Percentiles rank a stretch among this genome's conserved stretches.
phyloP scores from a whole-genome alignment of 2,113 vertebrate genomes.

The Diphyllodes magnificus region DNA sequence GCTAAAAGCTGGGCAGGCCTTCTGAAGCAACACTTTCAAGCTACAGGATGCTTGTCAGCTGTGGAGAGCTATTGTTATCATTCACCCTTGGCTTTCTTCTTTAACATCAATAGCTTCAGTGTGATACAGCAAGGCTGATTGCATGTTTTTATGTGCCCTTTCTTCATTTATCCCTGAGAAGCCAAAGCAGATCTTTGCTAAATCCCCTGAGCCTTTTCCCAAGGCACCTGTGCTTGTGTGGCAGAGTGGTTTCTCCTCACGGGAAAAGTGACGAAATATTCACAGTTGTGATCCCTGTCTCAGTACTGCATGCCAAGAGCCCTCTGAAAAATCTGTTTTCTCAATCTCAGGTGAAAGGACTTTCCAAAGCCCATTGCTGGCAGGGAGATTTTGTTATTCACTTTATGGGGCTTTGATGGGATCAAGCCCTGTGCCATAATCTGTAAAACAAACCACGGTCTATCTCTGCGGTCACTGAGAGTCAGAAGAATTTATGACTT shows the following conservation, averaged over 20 bases:
- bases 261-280: neutral
- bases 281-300: neutral
- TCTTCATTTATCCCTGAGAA: neutral
- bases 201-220: neutral
- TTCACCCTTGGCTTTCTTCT: neutral
- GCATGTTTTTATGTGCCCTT: neutral
- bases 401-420: neutral
- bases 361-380: neutral
- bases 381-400: neutral
- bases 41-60: neutral
- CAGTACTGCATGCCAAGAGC: neutral
- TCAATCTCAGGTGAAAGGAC: neutral
- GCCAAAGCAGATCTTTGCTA: neutral
- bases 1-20: neutral
- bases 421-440: neutral
- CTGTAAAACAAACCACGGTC: neutral
- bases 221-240: neutral
- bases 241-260: neutral
- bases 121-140: neutral
- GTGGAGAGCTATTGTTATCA: neutral
- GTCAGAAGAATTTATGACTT: neutral
- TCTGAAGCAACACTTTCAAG: neutral
- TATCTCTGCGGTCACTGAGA: neutral
- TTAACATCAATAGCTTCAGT: neutral
- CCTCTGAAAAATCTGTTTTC: neutral